Percentiles rank a stretch among this genome's conserved stretches.
phyloP scores from a whole-genome alignment of 2,888 invertebrate species.

The Drosophila recens region DNA sequence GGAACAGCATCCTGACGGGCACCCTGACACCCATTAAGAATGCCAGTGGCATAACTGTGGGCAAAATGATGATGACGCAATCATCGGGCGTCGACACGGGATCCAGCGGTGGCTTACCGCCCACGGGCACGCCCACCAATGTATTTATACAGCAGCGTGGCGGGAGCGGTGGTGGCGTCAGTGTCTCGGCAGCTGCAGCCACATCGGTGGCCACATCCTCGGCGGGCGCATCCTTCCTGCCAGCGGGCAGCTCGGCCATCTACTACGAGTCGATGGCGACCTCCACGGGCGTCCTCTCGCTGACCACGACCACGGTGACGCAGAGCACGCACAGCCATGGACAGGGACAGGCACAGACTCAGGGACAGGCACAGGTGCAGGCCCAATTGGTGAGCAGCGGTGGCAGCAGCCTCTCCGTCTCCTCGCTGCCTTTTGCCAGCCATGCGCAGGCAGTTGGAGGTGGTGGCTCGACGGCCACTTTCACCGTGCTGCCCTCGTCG shows the following conservation, averaged over 20 bases:
- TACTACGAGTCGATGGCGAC: constrained; percentile 85
- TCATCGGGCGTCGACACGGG: constrained; percentile 44
- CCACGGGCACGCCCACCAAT: constrained; percentile 48
- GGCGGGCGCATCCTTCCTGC: constrained; percentile 71
- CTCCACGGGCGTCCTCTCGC: constrained; percentile 82
- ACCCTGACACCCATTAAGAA: constrained; percentile 84
- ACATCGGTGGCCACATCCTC: constrained; percentile 61
- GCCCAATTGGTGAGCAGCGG: constrained; percentile 68
- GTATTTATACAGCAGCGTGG: constrained; percentile 61
- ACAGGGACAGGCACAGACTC: constrained; percentile 46
- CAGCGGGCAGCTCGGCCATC: constrained; percentile 83
- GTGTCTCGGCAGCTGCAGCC: constrained; percentile 55
- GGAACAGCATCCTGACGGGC: constrained; percentile 82
- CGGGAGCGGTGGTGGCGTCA: constrained; percentile 53
- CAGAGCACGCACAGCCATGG: constrained; percentile 77
- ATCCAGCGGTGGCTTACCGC: constrained; percentile 37
- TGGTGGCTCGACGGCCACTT: constrained; percentile 82
- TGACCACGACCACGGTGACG: constrained; percentile 84
- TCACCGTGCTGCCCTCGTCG: constrained; percentile 83
- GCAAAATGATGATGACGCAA: constrained; percentile 84
- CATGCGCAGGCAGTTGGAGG: constrained; percentile 56
- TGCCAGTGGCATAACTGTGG: constrained; percentile 82
- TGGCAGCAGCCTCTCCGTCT: constrained; percentile 69
- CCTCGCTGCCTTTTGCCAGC: constrained; percentile 81
- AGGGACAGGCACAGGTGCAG: constrained; percentile 51